Conservation (phyloP, 1,140 invertebrate genomes). For the Dolichoris vasculosae region DNA sequence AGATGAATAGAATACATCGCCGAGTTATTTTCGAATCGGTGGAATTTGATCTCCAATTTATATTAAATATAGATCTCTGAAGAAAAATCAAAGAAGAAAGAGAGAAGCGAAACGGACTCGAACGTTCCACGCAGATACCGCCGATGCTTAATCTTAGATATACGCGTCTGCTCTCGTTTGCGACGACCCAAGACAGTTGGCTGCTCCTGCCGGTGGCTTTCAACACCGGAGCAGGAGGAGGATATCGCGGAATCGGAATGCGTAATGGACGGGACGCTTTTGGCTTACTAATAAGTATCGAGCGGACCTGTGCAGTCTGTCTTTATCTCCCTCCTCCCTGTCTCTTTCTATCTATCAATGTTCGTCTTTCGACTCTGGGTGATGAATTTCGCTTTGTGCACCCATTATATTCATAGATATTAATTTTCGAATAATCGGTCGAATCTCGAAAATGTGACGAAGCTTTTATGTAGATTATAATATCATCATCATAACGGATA, state of each 20-base stretch:
- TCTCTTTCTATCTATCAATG: slow-evolving; percentile 35
- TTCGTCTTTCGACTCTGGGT: not conserved
- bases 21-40: no score
- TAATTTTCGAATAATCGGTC: no score
- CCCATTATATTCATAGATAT: no score
- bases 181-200: slow-evolving; percentile 62
- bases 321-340: slow-evolving; percentile 23
- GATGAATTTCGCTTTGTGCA: not conserved
- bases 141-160: slow-evolving; percentile 58
- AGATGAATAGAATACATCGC: no score
- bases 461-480: no score
- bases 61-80: not conserved
- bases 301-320: slow-evolving; percentile 47
- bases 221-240: slow-evolving; percentile 53
- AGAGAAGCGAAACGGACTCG: not conserved
- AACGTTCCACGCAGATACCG: not conserved
- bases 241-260: slow-evolving; percentile 73
- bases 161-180: slow-evolving; percentile 43
- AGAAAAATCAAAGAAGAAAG: not conserved
- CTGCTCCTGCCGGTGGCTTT: not conserved
- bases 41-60: no score
- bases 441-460: no score
- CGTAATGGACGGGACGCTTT: slow-evolving; percentile 69
- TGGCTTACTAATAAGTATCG: slow-evolving; percentile 70
- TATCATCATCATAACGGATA: no score